Evolutionary conservation across 2,797 vertebrate species (phyloP).

Genomic region (Danio albolineatus): DNA sequence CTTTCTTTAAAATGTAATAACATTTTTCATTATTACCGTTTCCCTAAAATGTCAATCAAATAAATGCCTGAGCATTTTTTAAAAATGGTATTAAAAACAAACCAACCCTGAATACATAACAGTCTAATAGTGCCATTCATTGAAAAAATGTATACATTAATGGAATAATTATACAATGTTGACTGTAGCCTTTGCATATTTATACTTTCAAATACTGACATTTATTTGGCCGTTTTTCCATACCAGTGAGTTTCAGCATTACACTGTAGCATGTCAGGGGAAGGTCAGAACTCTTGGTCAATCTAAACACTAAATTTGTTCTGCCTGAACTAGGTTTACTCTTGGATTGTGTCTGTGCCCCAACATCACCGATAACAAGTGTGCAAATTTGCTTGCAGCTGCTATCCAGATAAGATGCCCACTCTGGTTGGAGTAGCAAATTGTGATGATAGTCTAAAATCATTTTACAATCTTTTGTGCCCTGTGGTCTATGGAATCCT

Average conservation of each 20-base stretch:
- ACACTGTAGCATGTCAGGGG: not conserved
- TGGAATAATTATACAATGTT: not conserved
- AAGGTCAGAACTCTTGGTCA: constrained; percentile 17
- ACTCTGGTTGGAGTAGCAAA: not conserved
- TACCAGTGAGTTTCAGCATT: not conserved
- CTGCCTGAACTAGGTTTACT: not conserved
- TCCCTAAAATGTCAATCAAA: too few relatives aligned
- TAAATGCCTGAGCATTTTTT: too few relatives aligned
- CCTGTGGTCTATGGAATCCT: not conserved
- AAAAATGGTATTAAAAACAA: too few relatives aligned
- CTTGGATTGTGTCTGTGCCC: not conserved
- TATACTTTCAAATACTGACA: not conserved
- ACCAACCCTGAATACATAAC: not conserved
- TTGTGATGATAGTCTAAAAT: not conserved
- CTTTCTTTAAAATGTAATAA: too few relatives aligned
- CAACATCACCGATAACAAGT: not conserved
- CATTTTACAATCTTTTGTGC: not conserved
- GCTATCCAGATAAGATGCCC: not conserved
- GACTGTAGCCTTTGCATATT: not conserved
- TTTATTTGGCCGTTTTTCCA: not conserved
- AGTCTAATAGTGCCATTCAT: not conserved
- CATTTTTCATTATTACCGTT: too few relatives aligned
- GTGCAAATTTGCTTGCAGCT: constrained; percentile 5
- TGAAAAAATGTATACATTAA: not conserved
- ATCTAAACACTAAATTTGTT: not conserved